phyloP scores from a whole-genome alignment of 1,140 invertebrate genomes.

The Stenopsyche tienmushanensis region DNA sequence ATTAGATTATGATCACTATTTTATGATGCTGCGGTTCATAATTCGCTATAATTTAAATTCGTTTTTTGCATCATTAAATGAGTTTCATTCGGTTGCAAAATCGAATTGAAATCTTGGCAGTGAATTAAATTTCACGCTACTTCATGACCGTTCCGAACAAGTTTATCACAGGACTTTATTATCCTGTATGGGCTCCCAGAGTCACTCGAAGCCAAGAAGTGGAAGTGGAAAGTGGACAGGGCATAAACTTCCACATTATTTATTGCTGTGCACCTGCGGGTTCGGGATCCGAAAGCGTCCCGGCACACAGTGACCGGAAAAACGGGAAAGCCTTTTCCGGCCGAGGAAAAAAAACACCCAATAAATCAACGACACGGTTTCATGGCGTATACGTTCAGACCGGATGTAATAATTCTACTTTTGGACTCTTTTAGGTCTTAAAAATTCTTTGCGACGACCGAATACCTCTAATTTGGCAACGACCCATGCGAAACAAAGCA shows the following conservation, averaged over 20 bases:
- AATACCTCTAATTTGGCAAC: conserved; percentile 18
- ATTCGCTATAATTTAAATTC: no score
- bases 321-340: conserved; percentile 19
- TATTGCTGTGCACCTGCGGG: conserved; percentile 18
- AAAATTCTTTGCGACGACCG: background rate
- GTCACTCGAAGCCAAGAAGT: background rate
- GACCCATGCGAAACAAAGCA: no score
- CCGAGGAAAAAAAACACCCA: background rate
- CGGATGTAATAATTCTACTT: conserved; percentile 21
- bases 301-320: conserved; percentile 8
- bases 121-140: background rate
- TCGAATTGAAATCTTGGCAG: background rate
- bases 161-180: no score
- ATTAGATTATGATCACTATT: no score
- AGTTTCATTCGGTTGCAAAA: background rate
- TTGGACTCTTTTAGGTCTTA: background rate
- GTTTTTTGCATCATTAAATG: background rate
- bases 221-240: background rate
- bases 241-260: conserved; percentile 18
- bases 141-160: background rate
- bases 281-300: background rate
- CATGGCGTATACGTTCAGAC: background rate
- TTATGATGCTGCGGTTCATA: no score
- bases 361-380: conserved; percentile 14
- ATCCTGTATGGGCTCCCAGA: no score